These are phyloP conservation scores for Gymnobelideus leadbeateri DNA, from an alignment of 2,113 vertebrate species.

Conservation along the genomic window DNA sequence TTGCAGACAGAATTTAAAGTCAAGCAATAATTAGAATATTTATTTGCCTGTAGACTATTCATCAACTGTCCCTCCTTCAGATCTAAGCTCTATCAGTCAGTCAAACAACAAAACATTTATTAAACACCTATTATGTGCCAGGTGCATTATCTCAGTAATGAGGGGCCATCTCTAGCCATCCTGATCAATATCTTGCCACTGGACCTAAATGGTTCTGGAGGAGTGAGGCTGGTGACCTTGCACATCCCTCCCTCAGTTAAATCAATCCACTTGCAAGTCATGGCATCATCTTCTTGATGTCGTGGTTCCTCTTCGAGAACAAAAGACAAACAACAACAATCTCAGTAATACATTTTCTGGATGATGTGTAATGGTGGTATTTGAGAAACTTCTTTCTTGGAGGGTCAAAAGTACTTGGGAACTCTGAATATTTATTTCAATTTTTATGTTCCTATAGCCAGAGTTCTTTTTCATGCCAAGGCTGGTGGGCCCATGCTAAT, in stretches of 20 bases:
- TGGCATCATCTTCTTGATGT: too few relatives aligned
- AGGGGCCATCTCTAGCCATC: too few relatives aligned
- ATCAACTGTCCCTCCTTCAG: neutral
- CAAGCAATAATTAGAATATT: neutral
- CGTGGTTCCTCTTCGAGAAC: too few relatives aligned
- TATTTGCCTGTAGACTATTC: neutral
- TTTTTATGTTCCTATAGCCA: neutral
- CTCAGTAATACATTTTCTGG: neutral
- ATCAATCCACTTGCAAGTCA: too few relatives aligned
- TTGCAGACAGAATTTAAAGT: neutral
- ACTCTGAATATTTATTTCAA: constrained; percentile 5
- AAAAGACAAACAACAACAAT: neutral
- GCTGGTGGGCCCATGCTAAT: neutral
- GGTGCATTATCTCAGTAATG: neutral
- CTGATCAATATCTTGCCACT: too few relatives aligned
- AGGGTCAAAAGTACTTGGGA: neutral
- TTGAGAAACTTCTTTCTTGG: neutral
- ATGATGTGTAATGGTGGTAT: neutral
- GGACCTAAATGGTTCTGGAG: too few relatives aligned
- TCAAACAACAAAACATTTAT: neutral
- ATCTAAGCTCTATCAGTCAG: neutral
- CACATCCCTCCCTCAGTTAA: too few relatives aligned
- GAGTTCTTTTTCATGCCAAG: neutral
- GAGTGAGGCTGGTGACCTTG: too few relatives aligned
- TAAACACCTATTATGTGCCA: neutral